Evolutionary conservation across 2,113 vertebrate species (phyloP).

Genomic region (Tragulus kanchil): DNA sequence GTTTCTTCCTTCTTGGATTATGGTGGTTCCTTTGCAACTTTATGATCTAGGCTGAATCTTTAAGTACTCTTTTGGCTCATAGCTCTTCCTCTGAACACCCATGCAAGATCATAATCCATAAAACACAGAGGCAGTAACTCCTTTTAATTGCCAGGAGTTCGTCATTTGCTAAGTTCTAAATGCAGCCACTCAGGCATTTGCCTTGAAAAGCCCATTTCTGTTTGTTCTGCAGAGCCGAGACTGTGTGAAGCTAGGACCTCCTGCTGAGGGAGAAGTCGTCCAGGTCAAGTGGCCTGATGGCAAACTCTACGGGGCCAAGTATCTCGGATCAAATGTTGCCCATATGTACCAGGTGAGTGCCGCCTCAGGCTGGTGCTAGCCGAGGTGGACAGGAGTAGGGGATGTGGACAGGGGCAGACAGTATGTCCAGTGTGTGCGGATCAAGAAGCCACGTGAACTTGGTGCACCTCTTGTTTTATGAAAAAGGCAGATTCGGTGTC

Average conservation of each 20-base stretch:
- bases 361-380: neutral
- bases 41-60: slow-evolving; percentile 69
- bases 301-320: slow-evolving; percentile 97
- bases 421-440: neutral
- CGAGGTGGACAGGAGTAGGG: neutral
- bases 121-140: slow-evolving; percentile 77
- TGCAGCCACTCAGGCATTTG: slow-evolving; percentile 66
- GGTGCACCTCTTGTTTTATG: neutral
- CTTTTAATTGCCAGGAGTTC: slow-evolving; percentile 79
- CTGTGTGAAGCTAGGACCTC: slow-evolving; percentile 94
- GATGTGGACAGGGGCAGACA: neutral
- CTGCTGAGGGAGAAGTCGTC: slow-evolving; percentile 94
- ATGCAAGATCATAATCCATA: slow-evolving; percentile 78
- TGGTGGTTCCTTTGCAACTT: slow-evolving; percentile 70
- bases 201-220: slow-evolving; percentile 73
- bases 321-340: slow-evolving; percentile 93
- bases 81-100: slow-evolving; percentile 74
- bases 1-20: slow-evolving; percentile 56
- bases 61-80: slow-evolving; percentile 75
- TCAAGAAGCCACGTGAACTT: neutral
- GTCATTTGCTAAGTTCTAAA: slow-evolving; percentile 75
- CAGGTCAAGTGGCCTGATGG: slow-evolving; percentile 99
- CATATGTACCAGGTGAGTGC: slow-evolving; percentile 95
- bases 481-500: slow-evolving; percentile 1
- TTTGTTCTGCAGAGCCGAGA: slow-evolving; percentile 93